Evolutionary conservation across 2,888 invertebrate species (phyloP).

Genomic region (Trachelus troglodyta): DNA sequence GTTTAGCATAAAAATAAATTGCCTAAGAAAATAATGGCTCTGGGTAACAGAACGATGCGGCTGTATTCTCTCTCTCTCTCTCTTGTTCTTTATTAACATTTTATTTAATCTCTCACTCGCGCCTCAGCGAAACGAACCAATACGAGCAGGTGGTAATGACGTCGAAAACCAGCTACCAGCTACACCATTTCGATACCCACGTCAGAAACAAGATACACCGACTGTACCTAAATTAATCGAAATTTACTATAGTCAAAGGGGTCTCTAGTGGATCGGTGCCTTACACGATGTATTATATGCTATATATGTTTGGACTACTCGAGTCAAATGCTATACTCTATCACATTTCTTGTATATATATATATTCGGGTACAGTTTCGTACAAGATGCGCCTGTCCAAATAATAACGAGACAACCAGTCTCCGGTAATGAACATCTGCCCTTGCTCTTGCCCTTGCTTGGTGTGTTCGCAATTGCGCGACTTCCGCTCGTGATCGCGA

Average conservation of each 20-base stretch:
- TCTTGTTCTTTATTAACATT: constrained; percentile 8
- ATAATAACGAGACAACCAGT: constrained; percentile 8
- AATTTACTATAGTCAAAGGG: too few species aligned
- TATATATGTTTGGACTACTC: too few species aligned
- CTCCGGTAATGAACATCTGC: constrained; percentile 20
- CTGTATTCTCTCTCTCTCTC: constrained; percentile 1
- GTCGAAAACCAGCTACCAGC: constrained; percentile 12
- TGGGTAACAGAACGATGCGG: not conserved
- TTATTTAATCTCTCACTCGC: constrained; percentile 8
- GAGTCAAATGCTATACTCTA: too few species aligned
- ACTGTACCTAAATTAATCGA: too few species aligned
- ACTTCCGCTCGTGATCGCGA: constrained; percentile 11
- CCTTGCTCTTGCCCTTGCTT: constrained; percentile 18
- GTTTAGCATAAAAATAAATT: constrained; percentile 53
- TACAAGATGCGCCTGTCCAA: not conserved
- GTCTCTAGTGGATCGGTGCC: too few species aligned
- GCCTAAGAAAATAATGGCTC: constrained; percentile 49
- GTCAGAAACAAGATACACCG: too few species aligned
- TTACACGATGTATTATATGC: too few species aligned
- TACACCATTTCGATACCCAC: not conserved
- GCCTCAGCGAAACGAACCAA: constrained; percentile 9
- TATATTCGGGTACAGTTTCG: too few species aligned
- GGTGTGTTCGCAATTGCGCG: constrained; percentile 3
- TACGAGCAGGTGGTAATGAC: constrained; percentile 49
- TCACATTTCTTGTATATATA: too few species aligned